A percentile compares a stretch with the other conserved stretches of the same genome.
phyloP scores from a whole-genome alignment of 2,113 vertebrate species.

The Phoxinus phoxinus region DNA sequence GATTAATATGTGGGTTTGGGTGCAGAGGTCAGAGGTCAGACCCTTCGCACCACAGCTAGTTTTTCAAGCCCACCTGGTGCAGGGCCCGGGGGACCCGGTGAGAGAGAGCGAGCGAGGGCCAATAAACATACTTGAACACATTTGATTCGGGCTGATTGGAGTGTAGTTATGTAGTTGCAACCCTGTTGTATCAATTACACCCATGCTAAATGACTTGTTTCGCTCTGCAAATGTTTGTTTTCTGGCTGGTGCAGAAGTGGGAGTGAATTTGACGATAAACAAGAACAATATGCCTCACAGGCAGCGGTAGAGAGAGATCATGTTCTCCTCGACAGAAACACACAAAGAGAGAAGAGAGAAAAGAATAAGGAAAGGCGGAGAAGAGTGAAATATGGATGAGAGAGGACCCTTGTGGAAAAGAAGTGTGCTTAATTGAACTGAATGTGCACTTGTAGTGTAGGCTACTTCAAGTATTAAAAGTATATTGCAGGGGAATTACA shows the following conservation, averaged over 20 bases:
- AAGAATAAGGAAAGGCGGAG: constrained; percentile 13
- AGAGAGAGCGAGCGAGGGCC: background rate
- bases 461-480: too few species aligned
- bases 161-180: constrained; percentile 56
- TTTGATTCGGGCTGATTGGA: constrained; percentile 45
- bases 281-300: constrained; percentile 47
- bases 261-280: constrained; percentile 57
- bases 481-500: too few species aligned
- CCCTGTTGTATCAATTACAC: constrained; percentile 58
- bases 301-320: constrained; percentile 61
- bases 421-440: background rate
- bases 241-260: constrained; percentile 48
- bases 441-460: background rate
- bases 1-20: constrained; percentile 44
- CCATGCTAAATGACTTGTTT: constrained; percentile 56
- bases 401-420: constrained; percentile 60
- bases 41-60: constrained; percentile 30
- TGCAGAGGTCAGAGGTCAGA: constrained; percentile 41
- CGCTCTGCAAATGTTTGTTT: constrained; percentile 56
- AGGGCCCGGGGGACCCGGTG: constrained; percentile 14
- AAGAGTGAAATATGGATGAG: constrained; percentile 68
- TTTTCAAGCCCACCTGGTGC: constrained; percentile 41
- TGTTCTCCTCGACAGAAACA: constrained; percentile 69
- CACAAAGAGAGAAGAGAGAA: background rate
- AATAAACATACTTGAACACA: constrained; percentile 44